Percentiles rank a stretch among this genome's conserved stretches.
These are phyloP conservation scores for Xyliphius kryptos DNA, from an alignment of 2,113 vertebrate genomes.

Conservation along the genomic window DNA sequence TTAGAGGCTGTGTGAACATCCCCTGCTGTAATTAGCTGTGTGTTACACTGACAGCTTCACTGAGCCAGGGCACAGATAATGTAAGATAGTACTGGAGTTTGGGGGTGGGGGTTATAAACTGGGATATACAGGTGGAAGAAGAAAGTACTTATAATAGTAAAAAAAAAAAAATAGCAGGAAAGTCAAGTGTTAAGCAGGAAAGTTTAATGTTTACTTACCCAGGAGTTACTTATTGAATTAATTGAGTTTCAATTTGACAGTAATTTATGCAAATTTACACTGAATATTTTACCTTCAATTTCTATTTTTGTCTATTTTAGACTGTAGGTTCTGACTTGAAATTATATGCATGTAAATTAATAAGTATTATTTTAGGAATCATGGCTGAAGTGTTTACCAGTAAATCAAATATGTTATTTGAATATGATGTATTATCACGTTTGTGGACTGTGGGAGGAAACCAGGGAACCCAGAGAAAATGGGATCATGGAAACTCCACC, in stretches of 20 bases:
- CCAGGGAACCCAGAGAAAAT: too few species aligned
- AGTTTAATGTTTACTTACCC: constrained; percentile 21
- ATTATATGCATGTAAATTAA: too few species aligned
- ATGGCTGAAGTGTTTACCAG: too few species aligned
- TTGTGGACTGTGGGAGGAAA: too few species aligned
- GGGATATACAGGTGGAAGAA: neutral
- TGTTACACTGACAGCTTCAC: constrained; percentile 38
- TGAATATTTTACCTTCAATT: neutral
- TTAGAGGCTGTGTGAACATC: constrained; percentile 47
- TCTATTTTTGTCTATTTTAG: too few species aligned
- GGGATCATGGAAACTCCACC: too few species aligned
- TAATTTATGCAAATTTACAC: constrained; percentile 11
- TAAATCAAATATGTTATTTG: too few species aligned
- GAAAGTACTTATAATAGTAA: neutral
- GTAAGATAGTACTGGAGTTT: neutral
- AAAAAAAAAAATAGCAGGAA: neutral
- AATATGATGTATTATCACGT: too few species aligned
- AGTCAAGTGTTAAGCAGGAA: neutral
- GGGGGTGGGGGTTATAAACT: too few species aligned
- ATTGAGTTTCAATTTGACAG: constrained; percentile 23
- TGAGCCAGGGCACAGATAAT: constrained; percentile 1
- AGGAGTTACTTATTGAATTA: constrained; percentile 21
- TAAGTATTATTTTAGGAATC: too few species aligned
- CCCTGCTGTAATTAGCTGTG: constrained; percentile 54
- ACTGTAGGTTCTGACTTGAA: too few species aligned